These are phyloP conservation scores for Onychomys arenicola DNA, from an alignment of 2,797 vertebrate species.

Conservation along the genomic window DNA sequence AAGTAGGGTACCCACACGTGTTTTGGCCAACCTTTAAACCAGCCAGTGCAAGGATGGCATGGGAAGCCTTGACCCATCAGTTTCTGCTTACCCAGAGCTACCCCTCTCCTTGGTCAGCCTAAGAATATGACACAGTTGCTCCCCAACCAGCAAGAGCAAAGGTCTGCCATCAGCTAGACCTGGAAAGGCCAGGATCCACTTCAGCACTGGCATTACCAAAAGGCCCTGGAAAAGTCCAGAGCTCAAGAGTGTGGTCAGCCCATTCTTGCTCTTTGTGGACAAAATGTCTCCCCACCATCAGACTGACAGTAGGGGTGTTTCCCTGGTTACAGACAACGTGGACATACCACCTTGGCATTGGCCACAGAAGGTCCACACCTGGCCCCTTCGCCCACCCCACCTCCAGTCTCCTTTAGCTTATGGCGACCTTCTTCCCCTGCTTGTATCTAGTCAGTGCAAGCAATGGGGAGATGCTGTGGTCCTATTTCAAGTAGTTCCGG, in stretches of 20 bases:
- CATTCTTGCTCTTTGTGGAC: neutral
- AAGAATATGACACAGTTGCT: accelerated
- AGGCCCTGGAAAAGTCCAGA: neutral
- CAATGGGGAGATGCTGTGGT: neutral
- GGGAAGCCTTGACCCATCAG: neutral
- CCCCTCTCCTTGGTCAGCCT: neutral
- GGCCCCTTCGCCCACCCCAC: neutral
- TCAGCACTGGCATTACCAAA: neutral
- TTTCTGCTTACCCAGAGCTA: neutral
- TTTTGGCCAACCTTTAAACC: neutral
- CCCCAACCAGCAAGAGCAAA: neutral
- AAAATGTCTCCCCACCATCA: neutral
- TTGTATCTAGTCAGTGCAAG: neutral
- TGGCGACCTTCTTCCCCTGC: neutral
- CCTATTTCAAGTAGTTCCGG: neutral
- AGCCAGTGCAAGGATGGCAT: neutral
- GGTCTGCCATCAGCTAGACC: accelerated
- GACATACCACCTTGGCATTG: accelerated
- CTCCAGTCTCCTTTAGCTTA: neutral
- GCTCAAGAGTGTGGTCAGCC: neutral
- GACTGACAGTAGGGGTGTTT: neutral
- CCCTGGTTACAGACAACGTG: neutral
- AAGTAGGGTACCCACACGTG: neutral
- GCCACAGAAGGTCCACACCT: neutral
- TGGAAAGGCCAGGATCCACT: neutral